Conservation (phyloP, 2,797 vertebrate species). For the Catharus ustulatus region DNA sequence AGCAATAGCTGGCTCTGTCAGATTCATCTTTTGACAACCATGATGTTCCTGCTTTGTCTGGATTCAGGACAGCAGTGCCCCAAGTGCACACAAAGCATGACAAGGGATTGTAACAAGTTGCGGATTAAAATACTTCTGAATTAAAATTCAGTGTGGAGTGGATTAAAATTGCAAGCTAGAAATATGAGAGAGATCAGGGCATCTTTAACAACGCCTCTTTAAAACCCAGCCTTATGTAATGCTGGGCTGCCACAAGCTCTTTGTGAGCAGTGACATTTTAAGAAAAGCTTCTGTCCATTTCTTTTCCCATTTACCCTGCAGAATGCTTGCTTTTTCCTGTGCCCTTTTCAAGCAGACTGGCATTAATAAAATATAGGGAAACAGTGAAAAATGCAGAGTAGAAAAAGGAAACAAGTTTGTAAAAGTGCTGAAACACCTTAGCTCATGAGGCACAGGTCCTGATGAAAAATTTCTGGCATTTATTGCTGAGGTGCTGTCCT, state of each 20-base stretch:
- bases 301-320: not conserved
- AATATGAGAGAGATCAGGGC: slow-evolving; percentile 3
- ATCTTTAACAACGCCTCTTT: not conserved
- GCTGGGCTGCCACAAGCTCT: not conserved
- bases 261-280: slow-evolving; percentile 35
- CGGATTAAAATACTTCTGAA: slow-evolving; percentile 11
- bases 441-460: not conserved
- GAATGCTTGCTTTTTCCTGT: not conserved
- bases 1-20: slow-evolving; percentile 32
- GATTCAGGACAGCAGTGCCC: slow-evolving; percentile 44
- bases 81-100: slow-evolving; percentile 23
- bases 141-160: not conserved
- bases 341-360: slow-evolving; percentile 1
- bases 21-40: slow-evolving; percentile 38
- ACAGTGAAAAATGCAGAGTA: not conserved
- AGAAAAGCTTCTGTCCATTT: not conserved
- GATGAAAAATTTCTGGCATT: not conserved
- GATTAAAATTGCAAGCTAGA: slow-evolving; percentile 1
- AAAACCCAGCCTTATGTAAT: not conserved
- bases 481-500: not conserved
- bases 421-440: not conserved
- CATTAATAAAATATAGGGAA: not conserved
- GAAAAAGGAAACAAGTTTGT: not conserved
- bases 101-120: slow-evolving; percentile 3
- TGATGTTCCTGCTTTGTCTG: slow-evolving; percentile 52